Evolutionary conservation across 1,140 invertebrate species (phyloP).

Genomic region (Acromyrmex echinatior): DNA sequence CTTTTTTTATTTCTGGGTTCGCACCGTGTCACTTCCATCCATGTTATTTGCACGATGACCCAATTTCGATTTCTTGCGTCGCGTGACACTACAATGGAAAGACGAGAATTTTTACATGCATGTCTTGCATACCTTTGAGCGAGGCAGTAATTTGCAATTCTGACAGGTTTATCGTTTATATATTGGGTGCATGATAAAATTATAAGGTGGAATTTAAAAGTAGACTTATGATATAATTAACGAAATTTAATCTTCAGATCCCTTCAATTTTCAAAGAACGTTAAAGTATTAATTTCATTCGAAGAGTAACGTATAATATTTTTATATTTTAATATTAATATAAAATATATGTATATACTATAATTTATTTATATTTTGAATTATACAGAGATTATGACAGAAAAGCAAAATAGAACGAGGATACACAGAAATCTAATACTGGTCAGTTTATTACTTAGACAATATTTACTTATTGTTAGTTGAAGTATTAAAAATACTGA

Average conservation of each 20-base stretch:
- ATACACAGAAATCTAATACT: too few relatives aligned
- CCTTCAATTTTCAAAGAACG: not conserved
- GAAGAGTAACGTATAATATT: not conserved
- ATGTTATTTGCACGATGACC: conserved; percentile 37
- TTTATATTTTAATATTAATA: not conserved
- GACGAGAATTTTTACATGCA: conserved; percentile 19
- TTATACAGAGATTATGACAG: not conserved
- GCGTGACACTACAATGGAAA: conserved; percentile 31
- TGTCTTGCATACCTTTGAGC: conserved; percentile 19
- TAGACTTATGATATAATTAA: not conserved
- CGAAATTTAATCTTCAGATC: not conserved
- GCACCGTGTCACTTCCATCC: conserved; percentile 18
- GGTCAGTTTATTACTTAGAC: too few relatives aligned
- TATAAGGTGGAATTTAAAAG: conserved; percentile 12
- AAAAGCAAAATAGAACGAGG: not conserved
- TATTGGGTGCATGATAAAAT: not conserved
- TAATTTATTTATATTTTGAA: too few relatives aligned
- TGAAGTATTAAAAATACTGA: too few relatives aligned
- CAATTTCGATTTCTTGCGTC: conserved; percentile 41
- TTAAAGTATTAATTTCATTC: not conserved
- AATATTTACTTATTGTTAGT: too few relatives aligned
- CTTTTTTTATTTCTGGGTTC: conserved; percentile 29
- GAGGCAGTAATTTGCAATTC: conserved; percentile 38
- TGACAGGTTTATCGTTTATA: conserved; percentile 28
- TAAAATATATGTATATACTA: too few relatives aligned